Evolutionary conservation across 2,113 vertebrate species (phyloP), one percentile per base, ranked within the genome.

Genomic region (Eurypyga helias): DNA sequence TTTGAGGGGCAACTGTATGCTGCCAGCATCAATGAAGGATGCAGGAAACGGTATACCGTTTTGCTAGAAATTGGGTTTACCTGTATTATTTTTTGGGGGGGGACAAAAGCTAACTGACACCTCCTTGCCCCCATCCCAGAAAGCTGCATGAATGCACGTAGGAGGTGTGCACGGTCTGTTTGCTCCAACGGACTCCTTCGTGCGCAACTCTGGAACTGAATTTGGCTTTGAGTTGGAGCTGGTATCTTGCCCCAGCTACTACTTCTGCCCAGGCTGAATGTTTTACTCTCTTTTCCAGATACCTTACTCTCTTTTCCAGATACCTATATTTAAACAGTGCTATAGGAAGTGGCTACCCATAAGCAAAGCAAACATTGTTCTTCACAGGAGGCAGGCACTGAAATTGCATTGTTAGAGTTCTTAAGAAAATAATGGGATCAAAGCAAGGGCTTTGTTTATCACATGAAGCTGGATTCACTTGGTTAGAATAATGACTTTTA

Each of bases 371-470:
- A 94, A 69, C 15, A 6, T 43, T 60, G 7, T 25, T 67, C 45
- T 90, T 77, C 12, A 3, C 69, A 51, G 18, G 34, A 90, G n/a
- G 43, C 33, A 84, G 36, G 71, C 85, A 93, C 95, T 95, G 96
- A 97, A 97, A 93, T 94, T 96, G 93, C 97, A 97, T 97, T 91
- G 95, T 97, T 96, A 96, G 83, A 46, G 31, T 54, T 93, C 95
- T 94, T 85, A 51, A 72, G 77, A 94, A 87, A 95, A 91, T 84
- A 91, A 92, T 21, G 38, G 86, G 85, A 96, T 90, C 57, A 79
- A 96, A 97, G 90, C 87, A 95, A 95, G 49, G 93, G 81, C 43
- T 66, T 73, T 55, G 23, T 91, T 94, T 92, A 97, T 85, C 72
- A 96, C 55, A 84, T 16, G 80, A 97, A 88, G 60, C 70, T 85